Conservation (phyloP, 2,113 vertebrate genomes). For the Theristicus caerulescens region DNA sequence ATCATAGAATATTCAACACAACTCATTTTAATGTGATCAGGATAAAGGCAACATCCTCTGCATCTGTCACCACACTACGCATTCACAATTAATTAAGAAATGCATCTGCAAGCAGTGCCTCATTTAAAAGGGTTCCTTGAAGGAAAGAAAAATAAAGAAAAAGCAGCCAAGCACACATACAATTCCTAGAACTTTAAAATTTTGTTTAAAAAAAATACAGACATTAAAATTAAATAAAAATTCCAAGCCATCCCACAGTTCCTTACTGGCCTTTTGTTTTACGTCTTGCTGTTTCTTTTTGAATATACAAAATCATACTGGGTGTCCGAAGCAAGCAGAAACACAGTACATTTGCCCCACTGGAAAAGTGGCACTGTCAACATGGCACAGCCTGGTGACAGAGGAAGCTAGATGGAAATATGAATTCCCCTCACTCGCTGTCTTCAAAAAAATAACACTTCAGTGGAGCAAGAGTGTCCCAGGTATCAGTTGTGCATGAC, state of each 20-base stretch:
- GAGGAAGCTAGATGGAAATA: not conserved
- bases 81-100: conserved; percentile 67
- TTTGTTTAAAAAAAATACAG: not conserved
- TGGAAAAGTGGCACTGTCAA: not conserved
- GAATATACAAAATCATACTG: not conserved
- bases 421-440: fast-evolving
- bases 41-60: conserved; percentile 50
- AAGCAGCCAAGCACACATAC: not conserved
- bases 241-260: not conserved
- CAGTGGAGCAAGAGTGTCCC: not conserved
- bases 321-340: not conserved
- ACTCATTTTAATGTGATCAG: conserved; percentile 59
- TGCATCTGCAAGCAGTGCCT: conserved; percentile 9
- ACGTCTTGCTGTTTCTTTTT: not conserved
- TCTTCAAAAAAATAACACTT: not conserved
- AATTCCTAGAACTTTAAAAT: not conserved
- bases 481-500: not conserved
- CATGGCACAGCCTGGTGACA: not conserved
- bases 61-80: conserved; percentile 8
- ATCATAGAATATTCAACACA: conserved; percentile 64
- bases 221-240: not conserved
- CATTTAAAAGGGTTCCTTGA: conserved; percentile 16
- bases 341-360: not conserved
- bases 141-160: not conserved
- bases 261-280: not conserved